A percentile compares a stretch with the other conserved stretches of the same genome.
Evolutionary conservation across 2,888 invertebrate genomes (phyloP).

Genomic region (Drosophila sordidapex): DNA sequence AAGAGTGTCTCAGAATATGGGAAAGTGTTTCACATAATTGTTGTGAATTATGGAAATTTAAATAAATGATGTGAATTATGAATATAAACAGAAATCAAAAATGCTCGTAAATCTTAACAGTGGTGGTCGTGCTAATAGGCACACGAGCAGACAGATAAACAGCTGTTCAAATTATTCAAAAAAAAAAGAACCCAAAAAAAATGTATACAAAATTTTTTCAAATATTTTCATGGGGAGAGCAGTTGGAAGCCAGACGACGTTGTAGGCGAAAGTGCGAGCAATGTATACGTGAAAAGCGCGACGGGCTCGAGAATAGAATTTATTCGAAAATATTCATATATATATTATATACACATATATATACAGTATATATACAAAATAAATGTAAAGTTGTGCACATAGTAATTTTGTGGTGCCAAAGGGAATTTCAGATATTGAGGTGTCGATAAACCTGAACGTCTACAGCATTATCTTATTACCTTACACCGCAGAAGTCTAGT

Average conservation of each 20-base stretch:
- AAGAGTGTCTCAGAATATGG: not conserved
- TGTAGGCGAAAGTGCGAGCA: constrained; percentile 49
- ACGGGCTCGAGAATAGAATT: constrained; percentile 34
- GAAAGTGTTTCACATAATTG: not conserved
- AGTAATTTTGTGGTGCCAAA: not conserved
- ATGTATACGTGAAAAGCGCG: constrained; percentile 22
- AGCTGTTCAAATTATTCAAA: constrained; percentile 54
- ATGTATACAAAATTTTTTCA: constrained; percentile 52
- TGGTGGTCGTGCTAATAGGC: constrained; percentile 1
- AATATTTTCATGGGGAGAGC: constrained; percentile 50
- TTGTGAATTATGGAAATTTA: not conserved
- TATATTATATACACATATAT: constrained; percentile 13
- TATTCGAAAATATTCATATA: constrained; percentile 18
- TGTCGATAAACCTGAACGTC: not conserved
- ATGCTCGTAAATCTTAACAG: constrained; percentile 3
- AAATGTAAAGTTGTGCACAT: not conserved
- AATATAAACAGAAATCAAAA: not conserved
- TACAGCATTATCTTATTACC: not conserved
- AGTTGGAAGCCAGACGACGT: constrained; percentile 61
- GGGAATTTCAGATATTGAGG: constrained; percentile 5
- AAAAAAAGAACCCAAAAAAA: constrained; percentile 24
- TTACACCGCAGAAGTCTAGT: not conserved
- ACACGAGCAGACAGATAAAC: constrained; percentile 23
- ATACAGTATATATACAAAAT: constrained; percentile 12
- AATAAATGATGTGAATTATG: not conserved